Evolutionary conservation across 2,888 invertebrate species (phyloP).

Genomic region (Margaritifera margaritifera): DNA sequence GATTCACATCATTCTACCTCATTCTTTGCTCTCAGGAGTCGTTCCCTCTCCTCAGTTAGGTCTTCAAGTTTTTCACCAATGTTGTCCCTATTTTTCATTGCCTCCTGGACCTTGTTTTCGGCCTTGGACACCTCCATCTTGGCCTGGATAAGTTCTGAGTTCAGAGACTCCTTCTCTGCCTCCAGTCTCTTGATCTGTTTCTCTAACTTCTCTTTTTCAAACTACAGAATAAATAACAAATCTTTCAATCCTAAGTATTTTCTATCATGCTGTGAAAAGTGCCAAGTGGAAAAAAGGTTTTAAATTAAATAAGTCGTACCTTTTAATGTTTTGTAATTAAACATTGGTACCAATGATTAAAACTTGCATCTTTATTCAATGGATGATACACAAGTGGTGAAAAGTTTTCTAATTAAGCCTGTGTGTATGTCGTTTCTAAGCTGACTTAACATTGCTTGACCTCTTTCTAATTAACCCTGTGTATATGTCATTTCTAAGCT

Average conservation of each 20-base stretch:
- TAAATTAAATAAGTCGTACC: neutral
- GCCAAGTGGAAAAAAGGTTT: neutral
- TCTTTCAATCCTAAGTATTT: neutral
- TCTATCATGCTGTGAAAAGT: too few species aligned
- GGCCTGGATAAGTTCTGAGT: slow-evolving; percentile 52
- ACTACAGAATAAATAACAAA: slow-evolving; percentile 38
- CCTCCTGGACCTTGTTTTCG: slow-evolving; percentile 36
- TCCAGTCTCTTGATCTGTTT: slow-evolving; percentile 58
- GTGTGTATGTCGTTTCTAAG: too few species aligned
- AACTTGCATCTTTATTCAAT: too few species aligned
- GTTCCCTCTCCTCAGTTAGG: slow-evolving; percentile 48
- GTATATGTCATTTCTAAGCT: too few species aligned
- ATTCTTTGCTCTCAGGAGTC: slow-evolving; percentile 36
- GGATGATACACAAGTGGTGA: too few species aligned
- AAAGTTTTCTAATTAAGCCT: too few species aligned
- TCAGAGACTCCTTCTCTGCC: slow-evolving; percentile 51
- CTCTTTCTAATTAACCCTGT: too few species aligned
- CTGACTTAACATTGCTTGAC: too few species aligned
- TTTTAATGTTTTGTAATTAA: too few species aligned
- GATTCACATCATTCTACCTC: slow-evolving; percentile 36
- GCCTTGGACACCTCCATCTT: slow-evolving; percentile 50
- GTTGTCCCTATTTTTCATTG: slow-evolving; percentile 29
- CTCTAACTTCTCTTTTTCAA: slow-evolving; percentile 64
- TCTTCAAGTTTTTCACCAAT: slow-evolving; percentile 49
- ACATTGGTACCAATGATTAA: too few species aligned